These are phyloP conservation scores for Zootoca vivipara DNA, from an alignment of 2,113 vertebrate species.

Conservation along the genomic window DNA sequence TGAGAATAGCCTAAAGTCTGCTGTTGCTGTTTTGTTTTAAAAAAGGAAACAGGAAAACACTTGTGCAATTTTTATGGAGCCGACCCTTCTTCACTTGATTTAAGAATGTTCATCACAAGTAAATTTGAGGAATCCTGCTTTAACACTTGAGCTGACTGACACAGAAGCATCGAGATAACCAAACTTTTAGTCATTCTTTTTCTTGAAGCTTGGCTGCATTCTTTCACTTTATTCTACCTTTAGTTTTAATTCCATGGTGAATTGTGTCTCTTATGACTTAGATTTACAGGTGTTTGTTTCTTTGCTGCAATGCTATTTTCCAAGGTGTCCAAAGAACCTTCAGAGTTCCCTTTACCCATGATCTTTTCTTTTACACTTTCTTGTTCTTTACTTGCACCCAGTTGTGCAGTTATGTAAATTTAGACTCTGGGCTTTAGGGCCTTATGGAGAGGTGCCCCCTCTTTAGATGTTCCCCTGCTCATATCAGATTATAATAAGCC, in stretches of 20 bases:
- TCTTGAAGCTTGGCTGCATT: conserved; percentile 25
- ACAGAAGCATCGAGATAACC: conserved; percentile 36
- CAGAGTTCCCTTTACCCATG: not conserved
- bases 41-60: not conserved
- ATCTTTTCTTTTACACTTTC: not conserved
- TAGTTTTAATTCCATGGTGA: conserved; percentile 23
- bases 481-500: too few relatives aligned
- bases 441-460: not conserved
- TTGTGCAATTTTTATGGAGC: not conserved
- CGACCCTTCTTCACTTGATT: not conserved
- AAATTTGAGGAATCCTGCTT: not conserved
- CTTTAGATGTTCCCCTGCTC: too few relatives aligned
- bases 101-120: not conserved
- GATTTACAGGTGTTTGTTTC: conserved; percentile 24
- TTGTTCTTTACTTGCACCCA: not conserved
- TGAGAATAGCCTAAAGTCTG: too few relatives aligned
- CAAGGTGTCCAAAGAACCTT: conserved; percentile 23
- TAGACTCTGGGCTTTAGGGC: not conserved
- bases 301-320: conserved; percentile 26
- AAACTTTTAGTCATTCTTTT: conserved; percentile 45
- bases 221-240: conserved; percentile 18
- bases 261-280: conserved; percentile 40
- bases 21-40: not conserved
- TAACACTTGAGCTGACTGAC: conserved; percentile 29
- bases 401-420: not conserved